Evolutionary conservation across 1,140 invertebrate genomes (phyloP).

Genomic region (Pseudomyrmex sp.): DNA sequence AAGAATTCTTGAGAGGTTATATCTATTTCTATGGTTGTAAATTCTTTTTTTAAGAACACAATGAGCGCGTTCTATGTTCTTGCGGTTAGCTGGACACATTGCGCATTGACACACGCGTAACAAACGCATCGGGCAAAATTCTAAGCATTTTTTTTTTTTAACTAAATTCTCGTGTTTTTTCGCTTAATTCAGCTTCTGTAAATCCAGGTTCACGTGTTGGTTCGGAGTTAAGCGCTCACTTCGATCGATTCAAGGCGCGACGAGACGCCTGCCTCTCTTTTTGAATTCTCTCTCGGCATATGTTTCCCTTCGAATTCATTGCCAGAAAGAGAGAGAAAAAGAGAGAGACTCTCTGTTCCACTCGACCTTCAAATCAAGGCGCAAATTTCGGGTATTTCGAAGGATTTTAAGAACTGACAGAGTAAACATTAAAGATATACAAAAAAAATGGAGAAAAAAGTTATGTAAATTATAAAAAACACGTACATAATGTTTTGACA

Average conservation of each 20-base stretch:
- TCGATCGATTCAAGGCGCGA: conserved; percentile 81
- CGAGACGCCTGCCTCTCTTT: conserved; percentile 80
- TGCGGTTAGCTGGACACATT: conserved; percentile 47
- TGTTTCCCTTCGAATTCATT: conserved; percentile 75
- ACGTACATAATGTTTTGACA: neutral
- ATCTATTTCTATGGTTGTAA: too few species aligned
- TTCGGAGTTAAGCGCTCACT: conserved; percentile 80
- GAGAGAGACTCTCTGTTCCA: conserved; percentile 42
- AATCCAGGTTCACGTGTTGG: conserved; percentile 80
- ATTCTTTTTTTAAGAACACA: too few species aligned
- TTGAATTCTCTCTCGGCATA: conserved; percentile 78
- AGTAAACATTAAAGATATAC: neutral
- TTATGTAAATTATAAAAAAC: neutral
- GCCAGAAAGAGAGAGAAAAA: neutral
- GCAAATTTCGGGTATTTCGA: neutral
- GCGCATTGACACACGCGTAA: conserved; percentile 28
- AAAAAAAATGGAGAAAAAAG: neutral
- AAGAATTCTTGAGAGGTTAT: too few species aligned
- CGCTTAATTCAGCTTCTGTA: conserved; percentile 71
- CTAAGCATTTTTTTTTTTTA: conserved; percentile 24
- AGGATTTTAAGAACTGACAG: neutral
- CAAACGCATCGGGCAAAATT: conserved; percentile 40
- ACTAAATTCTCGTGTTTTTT: conserved; percentile 66
- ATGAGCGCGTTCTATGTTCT: too few species aligned
- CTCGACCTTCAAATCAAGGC: conserved; percentile 13